Conservation (phyloP, 1,140 invertebrate species). For the Centruroides vittatus region DNA sequence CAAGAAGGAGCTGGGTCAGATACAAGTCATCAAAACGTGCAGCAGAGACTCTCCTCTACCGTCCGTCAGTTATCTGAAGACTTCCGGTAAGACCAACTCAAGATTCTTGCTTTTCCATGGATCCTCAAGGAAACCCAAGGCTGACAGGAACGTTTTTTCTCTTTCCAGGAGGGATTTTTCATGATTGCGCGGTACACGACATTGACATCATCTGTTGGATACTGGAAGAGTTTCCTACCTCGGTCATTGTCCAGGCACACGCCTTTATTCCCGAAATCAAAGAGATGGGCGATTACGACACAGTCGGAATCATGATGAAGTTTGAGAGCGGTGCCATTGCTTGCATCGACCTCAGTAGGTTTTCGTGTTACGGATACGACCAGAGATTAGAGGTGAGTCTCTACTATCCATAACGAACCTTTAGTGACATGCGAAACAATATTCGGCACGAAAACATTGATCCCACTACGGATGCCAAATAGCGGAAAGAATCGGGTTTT, state of each 20-base stretch:
- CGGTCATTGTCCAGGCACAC: slow-evolving; percentile 38
- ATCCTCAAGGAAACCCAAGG: too few relatives aligned
- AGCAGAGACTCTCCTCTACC: slow-evolving; percentile 47
- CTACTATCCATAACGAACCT: neutral
- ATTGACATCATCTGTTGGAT: slow-evolving; percentile 37
- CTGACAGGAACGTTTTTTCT: neutral
- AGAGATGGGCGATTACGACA: slow-evolving; percentile 46
- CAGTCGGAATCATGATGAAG: slow-evolving; percentile 42
- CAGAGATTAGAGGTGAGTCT: slow-evolving; percentile 45
- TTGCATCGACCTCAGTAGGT: slow-evolving; percentile 46
- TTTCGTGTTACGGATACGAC: slow-evolving; percentile 49
- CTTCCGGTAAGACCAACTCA: slow-evolving; percentile 34
- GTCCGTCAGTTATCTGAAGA: slow-evolving; percentile 41
- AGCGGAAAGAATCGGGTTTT: too few relatives aligned
- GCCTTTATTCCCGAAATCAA: slow-evolving; percentile 40
- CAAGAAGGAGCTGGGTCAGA: slow-evolving; percentile 40
- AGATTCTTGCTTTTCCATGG: too few relatives aligned
- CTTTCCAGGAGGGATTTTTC: slow-evolving; percentile 48
- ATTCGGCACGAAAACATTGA: too few relatives aligned
- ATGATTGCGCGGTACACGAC: slow-evolving; percentile 56
- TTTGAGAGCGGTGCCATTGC: slow-evolving; percentile 47
- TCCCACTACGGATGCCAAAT: too few relatives aligned
- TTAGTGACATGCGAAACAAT: too few relatives aligned
- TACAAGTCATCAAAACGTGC: slow-evolving; percentile 44
- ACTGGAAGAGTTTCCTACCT: slow-evolving; percentile 31